These are phyloP conservation scores for Orchestia grillus DNA, from an alignment of 1,140 invertebrate species.

Conservation along the genomic window DNA sequence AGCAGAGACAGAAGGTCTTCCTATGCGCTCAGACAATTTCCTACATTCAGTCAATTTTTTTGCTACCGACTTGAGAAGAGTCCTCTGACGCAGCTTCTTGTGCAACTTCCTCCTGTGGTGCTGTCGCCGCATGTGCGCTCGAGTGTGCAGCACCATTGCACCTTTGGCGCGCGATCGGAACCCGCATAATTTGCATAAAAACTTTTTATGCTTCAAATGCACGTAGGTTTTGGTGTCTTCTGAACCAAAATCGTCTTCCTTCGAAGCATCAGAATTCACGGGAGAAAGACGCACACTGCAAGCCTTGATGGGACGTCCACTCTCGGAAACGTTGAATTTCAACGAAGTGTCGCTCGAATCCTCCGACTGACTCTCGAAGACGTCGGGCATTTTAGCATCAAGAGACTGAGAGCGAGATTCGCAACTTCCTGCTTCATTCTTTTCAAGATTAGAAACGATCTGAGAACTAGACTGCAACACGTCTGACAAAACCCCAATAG, in stretches of 20 bases:
- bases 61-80: not conserved
- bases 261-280: not conserved
- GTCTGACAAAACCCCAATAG: no score
- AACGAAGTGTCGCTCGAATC: not conserved
- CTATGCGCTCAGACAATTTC: not conserved
- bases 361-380: not conserved
- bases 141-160: not conserved
- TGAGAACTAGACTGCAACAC: not conserved
- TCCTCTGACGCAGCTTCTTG: not conserved
- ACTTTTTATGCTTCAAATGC: not conserved
- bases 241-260: not conserved
- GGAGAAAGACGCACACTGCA: constrained; percentile 40
- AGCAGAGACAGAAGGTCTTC: not conserved
- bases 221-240: not conserved
- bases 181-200: constrained; percentile 19
- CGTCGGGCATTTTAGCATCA: not conserved
- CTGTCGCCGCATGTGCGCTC: constrained; percentile 13
- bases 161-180: constrained; percentile 3
- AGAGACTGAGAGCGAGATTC: not conserved
- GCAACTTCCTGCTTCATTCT: not conserved
- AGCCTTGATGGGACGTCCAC: not conserved
- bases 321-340: not conserved
- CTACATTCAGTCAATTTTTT: not conserved
- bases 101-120: not conserved
- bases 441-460: not conserved